Evolutionary conservation across 2,888 invertebrate species (phyloP).

Genomic region (Andrena praecox): DNA sequence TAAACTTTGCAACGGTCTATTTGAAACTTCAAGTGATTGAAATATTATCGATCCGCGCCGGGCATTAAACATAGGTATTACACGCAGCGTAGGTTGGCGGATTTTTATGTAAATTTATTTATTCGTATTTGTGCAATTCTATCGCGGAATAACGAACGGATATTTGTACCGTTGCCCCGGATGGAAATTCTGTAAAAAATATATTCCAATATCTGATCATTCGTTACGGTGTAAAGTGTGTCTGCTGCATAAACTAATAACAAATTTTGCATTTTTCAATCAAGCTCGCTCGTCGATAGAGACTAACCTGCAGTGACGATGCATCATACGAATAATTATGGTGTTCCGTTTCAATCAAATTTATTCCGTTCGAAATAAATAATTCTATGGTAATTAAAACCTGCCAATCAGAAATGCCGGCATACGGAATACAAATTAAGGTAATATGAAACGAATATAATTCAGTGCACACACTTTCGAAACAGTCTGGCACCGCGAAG

Average conservation of each 20-base stretch:
- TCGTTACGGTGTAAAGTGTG: not conserved
- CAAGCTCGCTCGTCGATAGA: not conserved
- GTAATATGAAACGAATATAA: too few species aligned
- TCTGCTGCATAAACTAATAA: not conserved
- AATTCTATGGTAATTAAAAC: not conserved
- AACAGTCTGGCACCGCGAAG: too few species aligned
- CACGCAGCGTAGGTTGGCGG: not conserved
- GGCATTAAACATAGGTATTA: not conserved
- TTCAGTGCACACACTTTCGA: too few species aligned
- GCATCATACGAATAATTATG: not conserved
- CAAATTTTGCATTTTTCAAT: slow-evolving; percentile 5
- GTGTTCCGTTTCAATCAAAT: not conserved
- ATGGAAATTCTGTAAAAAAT: not conserved
- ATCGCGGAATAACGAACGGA: not conserved
- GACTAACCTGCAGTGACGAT: not conserved
- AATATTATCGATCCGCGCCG: slow-evolving; percentile 27
- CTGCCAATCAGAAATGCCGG: too few species aligned
- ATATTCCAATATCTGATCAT: not conserved
- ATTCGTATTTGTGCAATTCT: not conserved
- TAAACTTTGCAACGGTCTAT: slow-evolving; percentile 35
- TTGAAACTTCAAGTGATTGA: slow-evolving; percentile 32
- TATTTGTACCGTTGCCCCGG: not conserved
- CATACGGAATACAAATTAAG: too few species aligned
- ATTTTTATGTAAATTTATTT: slow-evolving; percentile 6
- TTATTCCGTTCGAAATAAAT: not conserved